Conservation (phyloP, 2,113 vertebrate species). For the Anoura caudifer region DNA sequence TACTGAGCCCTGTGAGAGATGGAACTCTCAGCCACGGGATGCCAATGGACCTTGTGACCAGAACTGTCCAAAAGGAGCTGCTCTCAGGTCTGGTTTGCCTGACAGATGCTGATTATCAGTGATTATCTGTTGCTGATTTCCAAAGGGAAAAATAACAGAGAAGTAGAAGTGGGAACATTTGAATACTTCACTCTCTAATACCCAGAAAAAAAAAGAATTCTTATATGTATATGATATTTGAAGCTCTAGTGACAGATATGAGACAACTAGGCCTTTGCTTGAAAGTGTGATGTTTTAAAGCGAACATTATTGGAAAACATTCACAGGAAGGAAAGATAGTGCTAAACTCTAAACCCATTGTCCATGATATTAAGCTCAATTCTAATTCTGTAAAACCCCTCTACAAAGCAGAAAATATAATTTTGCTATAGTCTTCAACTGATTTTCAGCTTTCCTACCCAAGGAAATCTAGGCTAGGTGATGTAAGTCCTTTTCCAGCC, state of each 20-base stretch:
- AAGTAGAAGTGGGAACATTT: background rate
- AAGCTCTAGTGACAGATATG: background rate
- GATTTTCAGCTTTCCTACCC: background rate
- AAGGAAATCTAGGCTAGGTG: background rate
- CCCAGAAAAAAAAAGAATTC: background rate
- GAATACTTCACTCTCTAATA: background rate
- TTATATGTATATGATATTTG: background rate
- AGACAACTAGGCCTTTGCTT: background rate
- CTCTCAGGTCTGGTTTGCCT: background rate
- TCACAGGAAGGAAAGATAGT: background rate
- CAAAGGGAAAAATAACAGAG: background rate
- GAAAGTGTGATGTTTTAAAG: background rate
- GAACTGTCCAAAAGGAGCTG: background rate
- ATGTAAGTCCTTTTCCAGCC: background rate
- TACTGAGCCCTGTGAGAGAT: background rate
- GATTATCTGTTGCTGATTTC: background rate
- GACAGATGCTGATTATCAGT: background rate
- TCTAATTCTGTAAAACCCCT: background rate
- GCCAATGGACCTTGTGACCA: background rate
- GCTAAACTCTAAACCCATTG: background rate
- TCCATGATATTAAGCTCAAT: background rate
- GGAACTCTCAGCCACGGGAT: background rate
- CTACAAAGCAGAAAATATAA: background rate
- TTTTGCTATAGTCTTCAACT: background rate
- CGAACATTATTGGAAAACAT: background rate